Percentiles rank a stretch among this genome's conserved stretches.
Evolutionary conservation across 2,797 vertebrate genomes (phyloP).

Genomic region (Syngnathus rostellatus): DNA sequence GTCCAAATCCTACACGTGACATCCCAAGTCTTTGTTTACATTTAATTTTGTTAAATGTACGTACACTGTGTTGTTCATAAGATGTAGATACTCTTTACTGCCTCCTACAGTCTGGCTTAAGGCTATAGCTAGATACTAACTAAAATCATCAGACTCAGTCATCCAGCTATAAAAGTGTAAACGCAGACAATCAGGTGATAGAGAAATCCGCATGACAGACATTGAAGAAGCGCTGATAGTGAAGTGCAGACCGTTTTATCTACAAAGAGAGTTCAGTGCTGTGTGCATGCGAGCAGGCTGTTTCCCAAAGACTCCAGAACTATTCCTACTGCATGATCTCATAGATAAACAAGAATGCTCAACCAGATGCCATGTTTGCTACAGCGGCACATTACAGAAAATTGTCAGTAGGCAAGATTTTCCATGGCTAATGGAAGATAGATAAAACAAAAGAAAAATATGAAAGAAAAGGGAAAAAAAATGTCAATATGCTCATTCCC

Average conservation of each 20-base stretch:
- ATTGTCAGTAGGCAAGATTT: neutral
- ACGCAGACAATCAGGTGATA: neutral
- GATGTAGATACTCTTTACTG: no score
- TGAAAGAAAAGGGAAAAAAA: neutral
- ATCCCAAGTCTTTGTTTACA: no score
- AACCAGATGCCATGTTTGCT: neutral
- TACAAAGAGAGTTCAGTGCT: neutral
- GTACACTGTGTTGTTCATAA: no score
- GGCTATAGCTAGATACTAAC: neutral
- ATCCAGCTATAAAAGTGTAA: neutral
- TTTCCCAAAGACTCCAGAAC: neutral
- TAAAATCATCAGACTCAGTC: neutral
- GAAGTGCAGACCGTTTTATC: neutral
- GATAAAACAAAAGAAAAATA: no score
- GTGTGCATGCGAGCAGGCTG: neutral
- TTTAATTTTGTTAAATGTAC: no score
- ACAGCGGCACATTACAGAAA: neutral
- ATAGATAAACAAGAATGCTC: neutral
- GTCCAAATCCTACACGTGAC: no score
- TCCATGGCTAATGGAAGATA: neutral
- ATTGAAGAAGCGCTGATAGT: neutral
- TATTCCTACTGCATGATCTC: neutral
- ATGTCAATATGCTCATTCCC: neutral
- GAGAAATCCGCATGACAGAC: neutral
- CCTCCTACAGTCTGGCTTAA: neutral